These are phyloP conservation scores for Actias luna DNA, from an alignment of 2,888 invertebrate species.

Conservation along the genomic window DNA sequence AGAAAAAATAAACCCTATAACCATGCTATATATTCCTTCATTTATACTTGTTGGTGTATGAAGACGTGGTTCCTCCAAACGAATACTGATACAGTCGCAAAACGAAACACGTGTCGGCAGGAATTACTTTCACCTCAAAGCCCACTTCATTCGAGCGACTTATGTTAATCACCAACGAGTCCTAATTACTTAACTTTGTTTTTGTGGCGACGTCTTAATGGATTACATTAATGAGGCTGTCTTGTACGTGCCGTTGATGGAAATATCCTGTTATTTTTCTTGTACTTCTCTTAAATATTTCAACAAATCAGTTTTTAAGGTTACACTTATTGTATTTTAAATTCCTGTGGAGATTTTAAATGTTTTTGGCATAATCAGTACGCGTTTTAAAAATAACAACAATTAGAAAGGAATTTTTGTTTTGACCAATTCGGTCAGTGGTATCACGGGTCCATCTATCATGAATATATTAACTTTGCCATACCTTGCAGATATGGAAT, in stretches of 20 bases:
- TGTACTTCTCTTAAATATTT: neutral
- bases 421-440: too few species aligned
- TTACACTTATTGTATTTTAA: too few species aligned
- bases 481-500: too few species aligned
- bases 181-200: neutral
- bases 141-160: neutral
- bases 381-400: too few species aligned
- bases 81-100: neutral
- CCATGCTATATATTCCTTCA: too few species aligned
- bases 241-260: neutral
- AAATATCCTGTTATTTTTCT: neutral
- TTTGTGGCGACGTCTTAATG: neutral
- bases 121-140: neutral
- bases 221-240: neutral
- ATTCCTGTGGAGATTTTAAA: too few species aligned
- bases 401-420: too few species aligned
- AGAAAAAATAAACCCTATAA: too few species aligned
- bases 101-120: neutral
- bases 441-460: too few species aligned
- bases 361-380: too few species aligned
- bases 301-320: neutral
- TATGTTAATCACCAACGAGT: neutral
- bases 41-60: too few species aligned
- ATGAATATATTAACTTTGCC: too few species aligned
- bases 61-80: neutral